Percentiles rank a stretch among this genome's conserved stretches.
These are phyloP conservation scores for Porites lobata DNA, from an alignment of 92 coral and sea anemone genomes.

Conservation along the genomic window DNA sequence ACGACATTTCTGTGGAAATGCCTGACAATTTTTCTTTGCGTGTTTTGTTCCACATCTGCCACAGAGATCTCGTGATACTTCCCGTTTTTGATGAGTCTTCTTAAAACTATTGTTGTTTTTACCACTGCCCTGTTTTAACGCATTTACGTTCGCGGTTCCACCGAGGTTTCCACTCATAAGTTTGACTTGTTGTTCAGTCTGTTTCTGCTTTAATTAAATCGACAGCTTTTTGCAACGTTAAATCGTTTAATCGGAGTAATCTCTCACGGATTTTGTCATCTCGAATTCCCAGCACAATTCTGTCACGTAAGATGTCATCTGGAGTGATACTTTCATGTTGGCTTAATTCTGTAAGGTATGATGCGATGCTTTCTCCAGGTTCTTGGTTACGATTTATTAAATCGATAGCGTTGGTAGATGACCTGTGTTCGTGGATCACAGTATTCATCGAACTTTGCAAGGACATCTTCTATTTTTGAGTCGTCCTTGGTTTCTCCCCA, in stretches of 20 bases:
- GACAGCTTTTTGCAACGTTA: constrained; percentile 68
- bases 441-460: constrained; percentile 39
- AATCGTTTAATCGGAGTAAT: constrained; percentile 55
- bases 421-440: constrained; percentile 64
- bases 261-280: constrained; percentile 60
- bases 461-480: constrained; percentile 43
- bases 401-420: constrained; percentile 76
- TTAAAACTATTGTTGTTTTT: constrained; percentile 1
- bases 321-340: no score
- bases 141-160: not conserved
- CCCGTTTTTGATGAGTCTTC: not conserved
- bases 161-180: constrained; percentile 17
- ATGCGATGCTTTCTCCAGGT: constrained; percentile 62
- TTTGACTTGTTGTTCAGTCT: constrained; percentile 69
- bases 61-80: not conserved
- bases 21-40: constrained; percentile 21
- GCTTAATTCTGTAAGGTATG: constrained; percentile 17
- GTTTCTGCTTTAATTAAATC: constrained; percentile 31
- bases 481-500: constrained; percentile 53
- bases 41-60: constrained; percentile 26
- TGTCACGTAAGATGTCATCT: no score
- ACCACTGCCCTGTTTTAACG: not conserved
- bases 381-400: constrained; percentile 74
- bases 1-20: constrained; percentile 10
- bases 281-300: no score